phyloP scores from a whole-genome alignment of 2,888 invertebrate species.

The Leptopilina myrica region DNA sequence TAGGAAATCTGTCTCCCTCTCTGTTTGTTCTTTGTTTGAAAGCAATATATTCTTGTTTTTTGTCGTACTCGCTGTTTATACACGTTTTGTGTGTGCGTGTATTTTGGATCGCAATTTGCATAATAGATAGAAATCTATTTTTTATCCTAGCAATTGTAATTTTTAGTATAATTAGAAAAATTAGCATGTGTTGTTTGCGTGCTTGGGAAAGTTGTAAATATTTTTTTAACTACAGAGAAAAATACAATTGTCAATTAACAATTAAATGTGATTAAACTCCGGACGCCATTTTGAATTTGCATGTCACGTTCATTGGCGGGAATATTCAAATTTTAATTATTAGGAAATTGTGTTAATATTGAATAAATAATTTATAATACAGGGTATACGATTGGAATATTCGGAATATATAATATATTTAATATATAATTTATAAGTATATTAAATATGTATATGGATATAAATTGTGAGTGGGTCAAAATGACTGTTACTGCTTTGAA shows the following conservation, averaged over 20 bases:
- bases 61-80: neutral
- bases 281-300: neutral
- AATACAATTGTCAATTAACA: neutral
- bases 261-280: slow-evolving; percentile 1
- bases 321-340: neutral
- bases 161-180: neutral
- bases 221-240: neutral
- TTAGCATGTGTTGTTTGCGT: neutral
- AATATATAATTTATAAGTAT: too few species aligned
- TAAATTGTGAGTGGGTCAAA: too few species aligned
- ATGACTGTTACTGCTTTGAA: too few species aligned
- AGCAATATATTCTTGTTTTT: neutral
- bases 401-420: too few species aligned
- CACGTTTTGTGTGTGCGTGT: slow-evolving; percentile 10
- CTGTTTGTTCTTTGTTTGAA: slow-evolving; percentile 6
- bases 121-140: slow-evolving; percentile 7
- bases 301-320: neutral
- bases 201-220: neutral
- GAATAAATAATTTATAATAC: too few species aligned
- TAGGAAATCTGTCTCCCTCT: neutral
- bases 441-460: too few species aligned
- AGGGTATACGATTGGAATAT: too few species aligned
- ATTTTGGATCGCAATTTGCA: neutral
- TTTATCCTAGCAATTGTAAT: slow-evolving; percentile 26
- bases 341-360: too few species aligned